Percentiles rank a stretch among this genome's conserved stretches.
Conservation (phyloP, 1,140 invertebrate species). For the Bombus confusus region DNA sequence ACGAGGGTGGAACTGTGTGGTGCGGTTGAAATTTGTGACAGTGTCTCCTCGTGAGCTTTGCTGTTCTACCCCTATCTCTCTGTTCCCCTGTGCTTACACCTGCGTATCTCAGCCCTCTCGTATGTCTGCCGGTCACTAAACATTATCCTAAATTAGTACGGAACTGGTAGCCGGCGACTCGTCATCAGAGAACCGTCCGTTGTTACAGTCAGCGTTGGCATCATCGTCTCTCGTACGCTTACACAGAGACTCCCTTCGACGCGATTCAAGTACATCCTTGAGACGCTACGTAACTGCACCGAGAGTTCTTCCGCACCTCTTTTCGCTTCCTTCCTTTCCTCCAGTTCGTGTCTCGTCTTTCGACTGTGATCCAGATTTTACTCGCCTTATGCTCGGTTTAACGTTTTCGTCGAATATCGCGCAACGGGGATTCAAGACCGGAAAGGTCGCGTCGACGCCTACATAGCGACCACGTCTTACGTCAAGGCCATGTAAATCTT, state of each 20-base stretch:
- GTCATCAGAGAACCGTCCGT: slow-evolving; percentile 15
- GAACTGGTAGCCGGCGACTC: not conserved
- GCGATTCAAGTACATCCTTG: slow-evolving; percentile 71
- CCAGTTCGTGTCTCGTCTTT: not conserved
- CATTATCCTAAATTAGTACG: slow-evolving; percentile 36
- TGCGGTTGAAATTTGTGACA: slow-evolving; percentile 35
- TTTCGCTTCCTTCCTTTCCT: slow-evolving; percentile 14
- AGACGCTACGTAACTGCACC: slow-evolving; percentile 74
- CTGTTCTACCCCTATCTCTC: not conserved
- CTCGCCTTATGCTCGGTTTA: slow-evolving; percentile 17
- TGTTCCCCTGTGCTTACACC: slow-evolving; percentile 3
- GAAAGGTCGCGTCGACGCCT: not conserved
- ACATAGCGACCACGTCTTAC: not conserved
- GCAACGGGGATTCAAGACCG: not conserved
- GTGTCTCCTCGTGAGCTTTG: not conserved
- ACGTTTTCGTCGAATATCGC: not conserved
- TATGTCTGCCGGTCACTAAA: slow-evolving; percentile 21
- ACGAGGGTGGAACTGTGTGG: slow-evolving; percentile 42
- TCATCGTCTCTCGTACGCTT: slow-evolving; percentile 2
- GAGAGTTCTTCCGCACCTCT: slow-evolving; percentile 65
- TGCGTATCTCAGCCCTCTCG: slow-evolving; percentile 18
- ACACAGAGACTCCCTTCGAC: slow-evolving; percentile 14
- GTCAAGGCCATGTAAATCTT: not conserved
- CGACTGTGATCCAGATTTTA: slow-evolving; percentile 58
- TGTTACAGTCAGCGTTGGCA: not conserved